Evolutionary conservation across 2,888 invertebrate genomes (phyloP).

Genomic region (Sussaba pulchella): DNA sequence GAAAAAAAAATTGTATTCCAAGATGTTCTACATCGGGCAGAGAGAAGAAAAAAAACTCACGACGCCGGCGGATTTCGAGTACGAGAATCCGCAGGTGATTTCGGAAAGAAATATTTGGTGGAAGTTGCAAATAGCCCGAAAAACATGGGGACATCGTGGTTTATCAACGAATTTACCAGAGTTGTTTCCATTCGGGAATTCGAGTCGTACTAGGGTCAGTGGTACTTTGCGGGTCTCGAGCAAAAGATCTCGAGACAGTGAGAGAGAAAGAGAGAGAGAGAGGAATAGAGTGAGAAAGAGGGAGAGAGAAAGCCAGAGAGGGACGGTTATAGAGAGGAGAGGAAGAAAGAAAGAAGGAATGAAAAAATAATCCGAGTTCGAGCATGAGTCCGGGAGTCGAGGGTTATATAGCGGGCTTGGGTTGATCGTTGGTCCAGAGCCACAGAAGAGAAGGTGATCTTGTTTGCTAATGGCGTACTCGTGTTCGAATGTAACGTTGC

Average conservation of each 20-base stretch:
- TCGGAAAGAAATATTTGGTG: slow-evolving; percentile 36
- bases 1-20: slow-evolving; percentile 3
- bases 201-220: slow-evolving; percentile 36
- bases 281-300: not conserved
- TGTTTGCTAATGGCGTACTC: slow-evolving; percentile 84
- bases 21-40: not conserved
- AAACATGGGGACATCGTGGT: slow-evolving; percentile 65
- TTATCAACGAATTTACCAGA: slow-evolving; percentile 80
- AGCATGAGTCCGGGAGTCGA: slow-evolving; percentile 14
- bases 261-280: slow-evolving; percentile 10
- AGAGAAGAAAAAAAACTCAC: not conserved
- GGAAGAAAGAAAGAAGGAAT: slow-evolving; percentile 15
- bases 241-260: too few relatives aligned
- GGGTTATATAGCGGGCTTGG: slow-evolving; percentile 48
- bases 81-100: slow-evolving; percentile 39
- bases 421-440: slow-evolving; percentile 42
- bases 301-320: too few relatives aligned
- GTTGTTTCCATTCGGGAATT: slow-evolving; percentile 71
- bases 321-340: not conserved
- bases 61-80: not conserved
- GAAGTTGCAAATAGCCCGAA: slow-evolving; percentile 37
- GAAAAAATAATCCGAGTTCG: slow-evolving; percentile 54
- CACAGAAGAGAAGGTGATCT: slow-evolving; percentile 79
- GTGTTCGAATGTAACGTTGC: slow-evolving; percentile 82
- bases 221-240: slow-evolving; percentile 15